Evolutionary conservation across 2,888 invertebrate species (phyloP).

Genomic region (Halictus ligatus): DNA sequence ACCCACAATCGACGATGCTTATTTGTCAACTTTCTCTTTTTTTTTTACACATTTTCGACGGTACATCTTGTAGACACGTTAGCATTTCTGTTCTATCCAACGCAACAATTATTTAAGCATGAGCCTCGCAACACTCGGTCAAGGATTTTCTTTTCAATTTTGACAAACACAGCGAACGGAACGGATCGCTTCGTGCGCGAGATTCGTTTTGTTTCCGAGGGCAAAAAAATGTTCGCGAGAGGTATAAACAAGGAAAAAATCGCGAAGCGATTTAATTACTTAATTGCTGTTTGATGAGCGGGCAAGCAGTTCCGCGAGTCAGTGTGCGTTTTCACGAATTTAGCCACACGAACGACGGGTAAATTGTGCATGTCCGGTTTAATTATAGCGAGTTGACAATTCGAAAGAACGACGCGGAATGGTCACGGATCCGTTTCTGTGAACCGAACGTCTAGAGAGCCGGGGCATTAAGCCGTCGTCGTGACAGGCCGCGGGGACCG

Average conservation of each 20-base stretch:
- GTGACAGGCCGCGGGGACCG: slow-evolving; percentile 3
- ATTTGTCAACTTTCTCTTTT: not conserved
- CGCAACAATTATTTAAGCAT: not conserved
- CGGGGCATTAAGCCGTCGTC: not conserved
- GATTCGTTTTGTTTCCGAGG: not conserved
- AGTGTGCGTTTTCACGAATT: not conserved
- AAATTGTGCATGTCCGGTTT: slow-evolving; percentile 6
- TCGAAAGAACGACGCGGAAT: slow-evolving; percentile 5
- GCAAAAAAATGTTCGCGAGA: not conserved
- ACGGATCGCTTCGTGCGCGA: no score
- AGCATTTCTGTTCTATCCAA: not conserved
- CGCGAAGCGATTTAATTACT: not conserved
- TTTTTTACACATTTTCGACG: not conserved
- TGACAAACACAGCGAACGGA: no score
- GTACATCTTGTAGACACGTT: not conserved
- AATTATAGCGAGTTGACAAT: not conserved
- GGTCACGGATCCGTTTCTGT: not conserved
- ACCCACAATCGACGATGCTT: not conserved
- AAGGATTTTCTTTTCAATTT: no score
- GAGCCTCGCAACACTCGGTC: no score
- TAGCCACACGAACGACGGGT: not conserved
- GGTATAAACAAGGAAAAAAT: not conserved
- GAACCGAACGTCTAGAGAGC: not conserved
- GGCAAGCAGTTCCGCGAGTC: not conserved
- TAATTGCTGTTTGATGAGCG: not conserved